Base-by-base conservation (phyloP, 1,140 invertebrate species). In the Stratiolaelaps scimitus region DNA sequence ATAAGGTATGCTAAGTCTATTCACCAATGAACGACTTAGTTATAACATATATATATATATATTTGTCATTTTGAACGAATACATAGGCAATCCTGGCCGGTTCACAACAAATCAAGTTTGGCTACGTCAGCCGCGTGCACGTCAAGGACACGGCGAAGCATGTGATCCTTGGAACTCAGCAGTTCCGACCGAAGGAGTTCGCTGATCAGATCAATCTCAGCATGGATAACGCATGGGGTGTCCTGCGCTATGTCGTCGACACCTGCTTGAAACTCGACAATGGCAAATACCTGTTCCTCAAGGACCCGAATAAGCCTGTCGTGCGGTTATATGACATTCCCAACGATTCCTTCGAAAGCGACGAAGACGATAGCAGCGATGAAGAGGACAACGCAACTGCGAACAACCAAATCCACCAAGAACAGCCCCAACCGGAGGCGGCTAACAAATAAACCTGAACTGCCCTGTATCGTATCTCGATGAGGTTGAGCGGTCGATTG, bases 201-300 rank as follows among this genome's bases (percentile, higher is more conserved):
- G 94, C 94, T 7, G 90, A 88, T 2, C 95, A 99, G 78, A 98
- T 98, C 72, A 98, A 95, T 79, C 77, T 99, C 68, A 98, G 94
- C 73, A 94, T 99, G 92, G 96, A 98, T 74, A 99, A 98, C 77
- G 92, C 89, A 1, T 99, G 95, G 95, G 96, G 94, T 68, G 90
- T 99, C 65, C 77, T 99, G n/a, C 82, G 94, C 5, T 98, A 92
- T 74, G 94, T 99, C 70, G 88, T 98, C 73, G 94, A 99, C 74
- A 87, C 94, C 67, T 93, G 92, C 70, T 92, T 97, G 88, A 94
- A 94, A 75, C 88, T 98, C 72, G 89, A 92, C 71, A 91, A 96
- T 75, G 96, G 96, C 71, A 81, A 84, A 78, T 99, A 97, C 76
- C 80, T 99, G 65, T 92, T 99, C 68, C 92, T 99, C 88, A 98